A percentile compares a stretch with the other conserved stretches of the same genome.
Evolutionary conservation across 2,113 vertebrate genomes (phyloP).

Genomic region (Toxostoma redivivum): DNA sequence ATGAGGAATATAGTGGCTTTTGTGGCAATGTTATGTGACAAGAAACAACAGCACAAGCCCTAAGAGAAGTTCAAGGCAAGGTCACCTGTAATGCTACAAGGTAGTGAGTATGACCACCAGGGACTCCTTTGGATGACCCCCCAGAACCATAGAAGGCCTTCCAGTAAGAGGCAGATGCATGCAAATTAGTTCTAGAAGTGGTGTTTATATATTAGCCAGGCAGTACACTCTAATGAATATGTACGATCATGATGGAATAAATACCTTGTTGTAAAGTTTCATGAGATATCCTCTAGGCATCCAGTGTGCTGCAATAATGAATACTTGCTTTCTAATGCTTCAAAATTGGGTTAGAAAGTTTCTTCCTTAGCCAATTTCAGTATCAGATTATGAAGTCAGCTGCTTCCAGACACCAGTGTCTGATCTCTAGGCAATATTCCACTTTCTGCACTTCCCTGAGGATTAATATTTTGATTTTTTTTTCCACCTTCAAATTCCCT

Average conservation of each 20-base stretch:
- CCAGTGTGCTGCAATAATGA: not conserved
- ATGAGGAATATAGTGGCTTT: not conserved
- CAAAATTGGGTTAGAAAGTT: not conserved
- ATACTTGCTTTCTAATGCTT: not conserved
- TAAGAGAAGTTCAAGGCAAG: not conserved
- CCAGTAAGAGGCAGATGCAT: not conserved
- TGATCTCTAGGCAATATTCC: not conserved
- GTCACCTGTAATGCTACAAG: accelerated
- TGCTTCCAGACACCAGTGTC: not conserved
- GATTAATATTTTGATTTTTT: not conserved
- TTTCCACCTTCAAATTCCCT: not conserved
- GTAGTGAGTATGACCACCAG: not conserved
- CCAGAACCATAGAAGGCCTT: not conserved
- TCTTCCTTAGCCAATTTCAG: not conserved
- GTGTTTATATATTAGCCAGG: not conserved
- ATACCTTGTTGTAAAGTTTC: not conserved
- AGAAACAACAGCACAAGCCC: not conserved
- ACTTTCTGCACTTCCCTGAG: not conserved
- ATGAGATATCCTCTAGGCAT: not conserved
- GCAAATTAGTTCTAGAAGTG: not conserved
- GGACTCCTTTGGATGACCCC: not conserved
- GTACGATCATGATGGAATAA: not conserved
- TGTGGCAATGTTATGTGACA: not conserved
- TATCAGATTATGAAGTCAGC: not conserved
- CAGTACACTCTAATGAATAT: not conserved